phyloP scores from a whole-genome alignment of 2,888 invertebrate genomes.

The Tetranychus piercei region DNA sequence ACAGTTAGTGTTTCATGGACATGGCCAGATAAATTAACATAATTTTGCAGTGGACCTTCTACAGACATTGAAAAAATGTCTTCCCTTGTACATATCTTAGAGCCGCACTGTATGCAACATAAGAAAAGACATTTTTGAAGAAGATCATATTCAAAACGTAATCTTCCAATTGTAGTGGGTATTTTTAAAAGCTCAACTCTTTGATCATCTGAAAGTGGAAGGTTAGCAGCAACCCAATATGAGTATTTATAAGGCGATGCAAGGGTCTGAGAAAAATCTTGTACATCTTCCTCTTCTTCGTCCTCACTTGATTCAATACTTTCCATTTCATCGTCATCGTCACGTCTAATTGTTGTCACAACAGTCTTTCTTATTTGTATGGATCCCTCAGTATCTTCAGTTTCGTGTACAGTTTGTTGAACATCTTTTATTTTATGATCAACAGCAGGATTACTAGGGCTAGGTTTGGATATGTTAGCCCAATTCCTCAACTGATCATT shows the following conservation, averaged over 20 bases:
- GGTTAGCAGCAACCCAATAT: slow-evolving; percentile 60
- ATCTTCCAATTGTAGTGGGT: slow-evolving; percentile 48
- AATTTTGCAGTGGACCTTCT: slow-evolving; percentile 58
- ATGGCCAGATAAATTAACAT: slow-evolving; percentile 58
- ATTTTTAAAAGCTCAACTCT: slow-evolving; percentile 45
- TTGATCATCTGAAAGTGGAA: slow-evolving; percentile 48
- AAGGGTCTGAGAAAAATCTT: slow-evolving; percentile 31
- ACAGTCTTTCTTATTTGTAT: slow-evolving; percentile 6
- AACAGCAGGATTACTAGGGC: background rate
- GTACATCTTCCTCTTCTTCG: background rate
- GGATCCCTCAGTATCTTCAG: background rate
- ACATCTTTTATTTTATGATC: slow-evolving; percentile 1
- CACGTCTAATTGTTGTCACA: slow-evolving; percentile 3
- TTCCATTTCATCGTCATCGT: slow-evolving; percentile 3
- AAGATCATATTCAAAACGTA: slow-evolving; percentile 40
- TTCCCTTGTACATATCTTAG: slow-evolving; percentile 42
- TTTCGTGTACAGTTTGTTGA: background rate
- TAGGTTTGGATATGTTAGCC: slow-evolving; percentile 2
- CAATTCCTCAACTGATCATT: slow-evolving; percentile 15
- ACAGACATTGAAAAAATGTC: slow-evolving; percentile 61
- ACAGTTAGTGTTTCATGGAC: slow-evolving; percentile 61
- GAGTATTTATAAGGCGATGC: slow-evolving; percentile 49
- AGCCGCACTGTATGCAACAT: slow-evolving; percentile 40
- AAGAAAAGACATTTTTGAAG: slow-evolving; percentile 33
- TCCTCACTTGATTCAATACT: background rate